Evolutionary conservation across 2,888 invertebrate species (phyloP).

Genomic region (Leucophenga maculata): DNA sequence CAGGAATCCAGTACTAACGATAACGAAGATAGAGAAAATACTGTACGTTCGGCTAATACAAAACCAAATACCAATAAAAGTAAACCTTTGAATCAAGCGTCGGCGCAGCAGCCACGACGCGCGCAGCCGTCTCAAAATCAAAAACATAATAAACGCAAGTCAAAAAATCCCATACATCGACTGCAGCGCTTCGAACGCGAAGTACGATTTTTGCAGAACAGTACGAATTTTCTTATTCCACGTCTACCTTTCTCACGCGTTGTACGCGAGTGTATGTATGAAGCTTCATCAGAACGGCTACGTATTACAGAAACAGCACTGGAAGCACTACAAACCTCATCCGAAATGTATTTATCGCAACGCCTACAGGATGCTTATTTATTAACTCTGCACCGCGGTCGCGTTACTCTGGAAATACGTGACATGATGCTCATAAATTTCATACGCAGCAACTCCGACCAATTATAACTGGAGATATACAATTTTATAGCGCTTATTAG

Average conservation of each 20-base stretch:
- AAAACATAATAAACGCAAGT: slow-evolving; percentile 38
- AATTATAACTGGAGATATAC: no score
- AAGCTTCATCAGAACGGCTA: slow-evolving; percentile 26
- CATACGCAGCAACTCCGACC: slow-evolving; percentile 52
- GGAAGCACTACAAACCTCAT: slow-evolving; percentile 73
- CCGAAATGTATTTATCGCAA: slow-evolving; percentile 73
- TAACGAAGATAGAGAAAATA: slow-evolving; percentile 25
- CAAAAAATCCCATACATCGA: slow-evolving; percentile 29
- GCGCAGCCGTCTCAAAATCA: not conserved
- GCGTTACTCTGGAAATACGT: slow-evolving; percentile 72
- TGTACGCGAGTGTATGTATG: slow-evolving; percentile 71
- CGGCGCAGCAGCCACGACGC: not conserved
- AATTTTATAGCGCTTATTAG: no score
- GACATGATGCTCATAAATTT: slow-evolving; percentile 73
- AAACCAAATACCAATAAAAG: not conserved
- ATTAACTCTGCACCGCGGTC: slow-evolving; percentile 71
- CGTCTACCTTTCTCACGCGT: slow-evolving; percentile 71
- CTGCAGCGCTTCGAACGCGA: slow-evolving; percentile 21
- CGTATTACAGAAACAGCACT: slow-evolving; percentile 71
- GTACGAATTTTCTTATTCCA: slow-evolving; percentile 67
- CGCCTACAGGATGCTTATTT: slow-evolving; percentile 73
- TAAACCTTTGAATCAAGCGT: not conserved
- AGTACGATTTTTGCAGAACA: slow-evolving; percentile 44
- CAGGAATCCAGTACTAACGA: no score
- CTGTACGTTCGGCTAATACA: not conserved